Evolutionary conservation across 2,113 vertebrate genomes (phyloP).

Genomic region (Corvus cornix): DNA sequence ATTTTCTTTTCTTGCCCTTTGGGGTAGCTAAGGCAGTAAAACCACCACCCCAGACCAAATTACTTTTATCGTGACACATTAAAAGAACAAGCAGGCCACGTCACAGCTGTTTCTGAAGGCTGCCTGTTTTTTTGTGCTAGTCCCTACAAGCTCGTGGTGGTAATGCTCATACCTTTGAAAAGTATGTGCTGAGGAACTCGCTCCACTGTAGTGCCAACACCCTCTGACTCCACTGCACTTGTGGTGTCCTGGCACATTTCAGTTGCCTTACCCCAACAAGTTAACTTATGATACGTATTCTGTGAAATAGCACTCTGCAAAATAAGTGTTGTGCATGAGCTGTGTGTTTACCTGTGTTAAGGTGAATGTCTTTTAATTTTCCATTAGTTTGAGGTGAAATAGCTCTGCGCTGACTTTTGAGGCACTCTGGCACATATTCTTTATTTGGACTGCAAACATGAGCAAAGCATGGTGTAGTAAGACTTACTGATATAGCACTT

Average conservation of each 20-base stretch:
- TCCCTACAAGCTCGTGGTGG: constrained; percentile 30
- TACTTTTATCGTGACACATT: not conserved
- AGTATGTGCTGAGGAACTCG: not conserved
- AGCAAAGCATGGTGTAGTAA: not conserved
- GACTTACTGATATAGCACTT: not conserved
- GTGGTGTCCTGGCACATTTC: not conserved
- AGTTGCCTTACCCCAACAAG: not conserved
- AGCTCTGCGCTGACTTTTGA: not conserved
- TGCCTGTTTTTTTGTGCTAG: not conserved
- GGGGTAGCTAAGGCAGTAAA: not conserved
- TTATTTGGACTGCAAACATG: constrained; percentile 7
- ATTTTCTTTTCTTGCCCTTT: not conserved
- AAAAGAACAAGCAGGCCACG: not conserved
- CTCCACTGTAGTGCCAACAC: not conserved
- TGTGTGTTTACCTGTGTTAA: not conserved
- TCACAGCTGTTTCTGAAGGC: constrained; percentile 8
- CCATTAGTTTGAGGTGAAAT: not conserved
- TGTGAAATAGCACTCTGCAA: not conserved
- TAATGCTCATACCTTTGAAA: constrained; percentile 11
- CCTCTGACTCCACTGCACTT: not conserved
- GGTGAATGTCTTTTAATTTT: not conserved
- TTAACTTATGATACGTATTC: not conserved
- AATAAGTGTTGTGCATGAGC: not conserved
- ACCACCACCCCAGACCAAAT: not conserved
- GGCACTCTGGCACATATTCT: accelerated